Evolutionary conservation across 2,797 vertebrate genomes (phyloP).

Genomic region (Rhinophrynus dorsalis): DNA sequence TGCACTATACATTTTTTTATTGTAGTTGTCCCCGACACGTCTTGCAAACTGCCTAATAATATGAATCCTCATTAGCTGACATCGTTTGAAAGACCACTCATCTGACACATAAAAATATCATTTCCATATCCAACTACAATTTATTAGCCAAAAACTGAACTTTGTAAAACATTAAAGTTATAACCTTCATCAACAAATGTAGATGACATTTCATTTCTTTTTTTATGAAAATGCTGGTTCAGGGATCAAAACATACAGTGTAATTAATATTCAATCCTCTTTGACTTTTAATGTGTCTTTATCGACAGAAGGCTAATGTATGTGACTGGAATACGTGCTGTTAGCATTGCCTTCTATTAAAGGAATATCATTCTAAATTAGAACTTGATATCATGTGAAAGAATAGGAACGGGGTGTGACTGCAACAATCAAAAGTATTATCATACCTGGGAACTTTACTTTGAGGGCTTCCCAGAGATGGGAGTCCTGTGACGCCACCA

Average conservation of each 20-base stretch:
- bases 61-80: neutral
- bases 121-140: slow-evolving; percentile 13
- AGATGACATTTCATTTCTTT: slow-evolving; percentile 6
- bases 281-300: neutral
- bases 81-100: neutral
- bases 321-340: slow-evolving; percentile 7
- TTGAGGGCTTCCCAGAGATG: too few species aligned
- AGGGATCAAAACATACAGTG: slow-evolving; percentile 21
- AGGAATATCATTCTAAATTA: too few species aligned
- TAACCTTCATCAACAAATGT: slow-evolving; percentile 28
- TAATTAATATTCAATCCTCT: slow-evolving; percentile 18
- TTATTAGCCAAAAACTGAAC: neutral
- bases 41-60: too few species aligned
- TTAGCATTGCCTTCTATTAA: too few species aligned
- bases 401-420: too few species aligned
- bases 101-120: neutral
- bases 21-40: too few species aligned
- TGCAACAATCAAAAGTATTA: too few species aligned
- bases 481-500: too few species aligned
- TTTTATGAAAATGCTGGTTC: slow-evolving; percentile 20
- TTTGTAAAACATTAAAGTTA: neutral
- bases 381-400: too few species aligned
- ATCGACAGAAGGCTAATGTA: neutral
- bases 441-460: too few species aligned
- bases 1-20: too few species aligned